A percentile compares a stretch with the other conserved stretches of the same genome.
These are phyloP conservation scores for Rhopalosiphum maidis DNA, from an alignment of 1,140 invertebrate species.

Conservation along the genomic window DNA sequence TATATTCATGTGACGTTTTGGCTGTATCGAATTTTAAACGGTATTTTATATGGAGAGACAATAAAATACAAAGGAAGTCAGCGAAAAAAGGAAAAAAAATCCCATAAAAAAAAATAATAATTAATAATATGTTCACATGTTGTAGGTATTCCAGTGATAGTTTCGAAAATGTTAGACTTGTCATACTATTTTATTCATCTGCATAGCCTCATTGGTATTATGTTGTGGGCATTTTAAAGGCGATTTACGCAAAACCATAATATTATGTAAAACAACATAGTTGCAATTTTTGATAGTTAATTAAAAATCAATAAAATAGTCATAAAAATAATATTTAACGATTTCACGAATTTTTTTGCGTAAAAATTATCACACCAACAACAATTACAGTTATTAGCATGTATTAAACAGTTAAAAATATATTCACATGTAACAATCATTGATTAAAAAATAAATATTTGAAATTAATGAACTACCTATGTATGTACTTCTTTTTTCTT, in stretches of 20 bases:
- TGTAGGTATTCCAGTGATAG: not conserved
- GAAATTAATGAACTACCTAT: too few species aligned
- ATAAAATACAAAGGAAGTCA: conserved; percentile 30
- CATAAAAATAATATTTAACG: not conserved
- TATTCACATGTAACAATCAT: not conserved
- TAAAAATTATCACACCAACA: not conserved
- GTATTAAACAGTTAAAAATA: not conserved
- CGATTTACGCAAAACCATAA: not conserved
- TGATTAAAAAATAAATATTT: too few species aligned
- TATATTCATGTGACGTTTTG: not conserved
- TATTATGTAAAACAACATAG: not conserved
- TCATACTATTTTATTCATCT: not conserved
- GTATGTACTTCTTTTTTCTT: too few species aligned
- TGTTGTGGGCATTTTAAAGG: not conserved
- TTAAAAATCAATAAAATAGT: not conserved
- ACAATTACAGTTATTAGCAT: not conserved
- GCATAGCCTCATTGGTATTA: too few species aligned
- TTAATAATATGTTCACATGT: not conserved
- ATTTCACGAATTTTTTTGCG: not conserved
- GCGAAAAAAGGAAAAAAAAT: not conserved
- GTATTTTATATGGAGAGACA: conserved; percentile 35
- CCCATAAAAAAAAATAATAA: not conserved
- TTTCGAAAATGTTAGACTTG: not conserved
- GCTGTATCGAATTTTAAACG: conserved; percentile 38
- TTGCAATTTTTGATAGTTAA: not conserved